Conservation (phyloP, 1,140 invertebrate genomes). For the Lepidurus arcticus region DNA sequence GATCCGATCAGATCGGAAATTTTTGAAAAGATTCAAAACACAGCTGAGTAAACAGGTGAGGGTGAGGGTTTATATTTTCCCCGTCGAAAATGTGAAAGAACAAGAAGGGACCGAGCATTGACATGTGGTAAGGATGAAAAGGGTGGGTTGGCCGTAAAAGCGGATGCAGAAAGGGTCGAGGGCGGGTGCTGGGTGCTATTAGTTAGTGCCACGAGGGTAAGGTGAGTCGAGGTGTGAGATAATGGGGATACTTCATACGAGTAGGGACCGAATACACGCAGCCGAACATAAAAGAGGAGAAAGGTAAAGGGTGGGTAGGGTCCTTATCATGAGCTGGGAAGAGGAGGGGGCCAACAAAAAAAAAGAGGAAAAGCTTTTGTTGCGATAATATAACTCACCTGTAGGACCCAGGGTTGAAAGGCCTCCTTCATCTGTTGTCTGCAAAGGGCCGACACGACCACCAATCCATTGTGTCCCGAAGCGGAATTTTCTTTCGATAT, state of each 20-base stretch:
- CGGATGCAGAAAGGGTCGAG: neutral
- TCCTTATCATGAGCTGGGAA: neutral
- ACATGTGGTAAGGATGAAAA: neutral
- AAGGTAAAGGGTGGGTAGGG: neutral
- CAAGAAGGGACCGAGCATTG: neutral
- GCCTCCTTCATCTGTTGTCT: slow-evolving; percentile 47
- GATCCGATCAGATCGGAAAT: too few relatives aligned
- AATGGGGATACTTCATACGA: neutral
- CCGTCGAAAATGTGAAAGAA: neutral
- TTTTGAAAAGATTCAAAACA: too few relatives aligned
- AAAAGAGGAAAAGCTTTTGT: neutral
- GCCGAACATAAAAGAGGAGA: neutral
- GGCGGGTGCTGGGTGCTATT: neutral
- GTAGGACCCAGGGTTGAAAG: slow-evolving; percentile 84
- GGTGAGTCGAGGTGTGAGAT: neutral
- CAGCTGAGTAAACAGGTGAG: neutral
- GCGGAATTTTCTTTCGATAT: neutral
- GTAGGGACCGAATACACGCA: neutral
- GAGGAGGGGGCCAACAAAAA: neutral
- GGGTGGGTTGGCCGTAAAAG: neutral
- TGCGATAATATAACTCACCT: slow-evolving; percentile 25
- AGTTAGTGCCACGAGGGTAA: slow-evolving; percentile 6
- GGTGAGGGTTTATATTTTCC: neutral
- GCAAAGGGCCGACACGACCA: slow-evolving; percentile 26
- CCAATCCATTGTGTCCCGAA: slow-evolving; percentile 14